Base-by-base conservation (phyloP, 35 echinoderm and acorn worm species). In the Chiridota heheva region DNA sequence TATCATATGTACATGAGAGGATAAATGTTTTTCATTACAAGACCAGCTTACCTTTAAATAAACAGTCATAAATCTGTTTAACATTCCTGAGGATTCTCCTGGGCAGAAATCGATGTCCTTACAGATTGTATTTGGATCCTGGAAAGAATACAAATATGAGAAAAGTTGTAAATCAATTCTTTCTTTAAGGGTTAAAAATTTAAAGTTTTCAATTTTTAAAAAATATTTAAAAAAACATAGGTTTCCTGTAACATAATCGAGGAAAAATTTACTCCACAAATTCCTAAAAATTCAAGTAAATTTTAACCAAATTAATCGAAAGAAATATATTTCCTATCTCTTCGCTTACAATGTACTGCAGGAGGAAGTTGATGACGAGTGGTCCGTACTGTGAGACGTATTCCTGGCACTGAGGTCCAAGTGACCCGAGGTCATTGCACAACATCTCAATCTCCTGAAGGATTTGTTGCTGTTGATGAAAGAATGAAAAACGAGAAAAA, bases 301-400 rank as follows among this genome's bases (percentile, higher is more conserved):
- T n/a, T n/a, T n/a, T n/a, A n/a, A n/a, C n/a, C n/a, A n/a, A n/a
- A n/a, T n/a, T n/a, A n/a, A n/a, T n/a, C n/a, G n/a, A n/a, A n/a
- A n/a, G n/a, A n/a, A n/a, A n/a, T n/a, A n/a, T n/a, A n/a, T n/a
- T n/a, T n/a, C n/a, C n/a, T n/a, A n/a, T n/a, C n/a, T n/a, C n/a
- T n/a, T n/a, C n/a, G 49, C 40, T 44, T 46, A 72, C 69, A 40
- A 72, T 31, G 32, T 72, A 72, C 18, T 72, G 69, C 15, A 72
- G 41, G 2, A 72, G 42, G 27, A 72, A 72, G 18, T 72, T 72
- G 15, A 72, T 72, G 25, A 46, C 69, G 17, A 72, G 41, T 5
- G 69, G 40, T 72, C 69, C 69, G 32, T 72, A 72, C 49, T 72
- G 40, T 30, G 69, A 72, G 41, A 72, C 41, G 42, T 72, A 72